Percentiles rank a stretch among this genome's conserved stretches.
phyloP scores from a whole-genome alignment of 2,797 vertebrate genomes.

The Rhabdomys pumilio region DNA sequence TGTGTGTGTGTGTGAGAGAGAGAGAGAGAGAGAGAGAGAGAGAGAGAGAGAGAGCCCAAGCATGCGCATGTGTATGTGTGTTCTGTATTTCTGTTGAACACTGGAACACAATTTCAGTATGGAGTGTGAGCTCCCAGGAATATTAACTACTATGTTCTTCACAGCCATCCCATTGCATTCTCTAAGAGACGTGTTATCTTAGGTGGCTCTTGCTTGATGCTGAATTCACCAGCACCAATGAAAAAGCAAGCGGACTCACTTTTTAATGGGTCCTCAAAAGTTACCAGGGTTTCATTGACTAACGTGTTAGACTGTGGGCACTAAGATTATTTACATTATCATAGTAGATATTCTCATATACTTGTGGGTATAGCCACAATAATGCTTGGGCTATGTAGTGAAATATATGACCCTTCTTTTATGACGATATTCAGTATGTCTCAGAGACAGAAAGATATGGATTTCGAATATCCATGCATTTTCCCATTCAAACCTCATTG shows the following conservation, averaged over 20 bases:
- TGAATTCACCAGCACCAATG: neutral
- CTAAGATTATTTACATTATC: neutral
- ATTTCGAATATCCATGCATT: neutral
- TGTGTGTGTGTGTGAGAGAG: neutral
- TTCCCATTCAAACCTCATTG: slow-evolving; percentile 34
- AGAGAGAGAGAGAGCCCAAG: too few species aligned
- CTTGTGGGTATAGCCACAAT: neutral
- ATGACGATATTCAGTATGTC: slow-evolving; percentile 15
- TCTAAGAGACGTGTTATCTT: neutral
- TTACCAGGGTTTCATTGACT: neutral
- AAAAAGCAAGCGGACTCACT: neutral
- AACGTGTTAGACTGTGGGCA: neutral
- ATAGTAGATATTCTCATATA: neutral
- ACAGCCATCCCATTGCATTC: neutral
- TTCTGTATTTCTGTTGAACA: neutral
- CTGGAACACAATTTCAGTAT: neutral
- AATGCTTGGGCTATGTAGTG: neutral
- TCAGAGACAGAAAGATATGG: neutral
- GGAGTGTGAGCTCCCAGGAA: neutral
- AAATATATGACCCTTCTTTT: slow-evolving; percentile 13
- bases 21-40: too few species aligned
- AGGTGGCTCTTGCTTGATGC: neutral
- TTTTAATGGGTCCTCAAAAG: neutral
- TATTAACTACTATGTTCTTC: slow-evolving; percentile 8
- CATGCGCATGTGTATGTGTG: neutral